A percentile compares a stretch with the other conserved stretches of the same genome.
Conservation (phyloP, 2,888 invertebrate species). For the Pecten maximus region DNA sequence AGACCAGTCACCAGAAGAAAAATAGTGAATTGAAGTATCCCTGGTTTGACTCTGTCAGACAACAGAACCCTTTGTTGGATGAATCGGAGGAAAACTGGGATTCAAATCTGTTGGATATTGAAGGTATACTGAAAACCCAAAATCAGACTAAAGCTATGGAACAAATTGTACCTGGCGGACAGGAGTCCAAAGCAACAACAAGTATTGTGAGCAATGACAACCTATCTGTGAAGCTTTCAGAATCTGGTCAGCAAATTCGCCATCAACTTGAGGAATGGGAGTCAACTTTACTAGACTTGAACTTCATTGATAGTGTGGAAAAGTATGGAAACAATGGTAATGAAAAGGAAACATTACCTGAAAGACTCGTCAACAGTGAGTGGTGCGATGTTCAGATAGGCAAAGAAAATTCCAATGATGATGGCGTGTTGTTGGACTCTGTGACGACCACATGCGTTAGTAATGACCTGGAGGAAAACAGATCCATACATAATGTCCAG, state of each 20-base stretch:
- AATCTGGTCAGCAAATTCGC: background rate
- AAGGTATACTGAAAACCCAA: background rate
- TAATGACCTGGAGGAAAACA: too few relatives aligned
- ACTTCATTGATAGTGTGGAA: background rate
- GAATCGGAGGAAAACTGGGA: background rate
- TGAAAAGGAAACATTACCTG: background rate
- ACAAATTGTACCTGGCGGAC: background rate
- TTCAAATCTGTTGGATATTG: slow-evolving; percentile 1
- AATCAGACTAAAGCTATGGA: background rate
- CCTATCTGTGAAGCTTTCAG: background rate
- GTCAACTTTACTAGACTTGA: background rate
- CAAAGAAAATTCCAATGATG: too few relatives aligned
- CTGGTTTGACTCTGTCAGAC: background rate
- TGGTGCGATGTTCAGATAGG: background rate
- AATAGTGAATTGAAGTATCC: background rate
- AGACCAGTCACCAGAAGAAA: background rate
- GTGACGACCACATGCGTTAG: background rate
- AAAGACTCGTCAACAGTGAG: background rate
- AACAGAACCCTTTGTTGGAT: background rate
- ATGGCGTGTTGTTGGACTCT: background rate
- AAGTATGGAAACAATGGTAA: background rate
- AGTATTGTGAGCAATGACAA: background rate
- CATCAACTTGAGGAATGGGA: slow-evolving; percentile 11
- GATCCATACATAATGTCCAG: background rate
- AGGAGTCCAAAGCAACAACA: background rate